Evolutionary conservation across 1,140 invertebrate genomes (phyloP).

Genomic region (Drosophila equinoxialis): DNA sequence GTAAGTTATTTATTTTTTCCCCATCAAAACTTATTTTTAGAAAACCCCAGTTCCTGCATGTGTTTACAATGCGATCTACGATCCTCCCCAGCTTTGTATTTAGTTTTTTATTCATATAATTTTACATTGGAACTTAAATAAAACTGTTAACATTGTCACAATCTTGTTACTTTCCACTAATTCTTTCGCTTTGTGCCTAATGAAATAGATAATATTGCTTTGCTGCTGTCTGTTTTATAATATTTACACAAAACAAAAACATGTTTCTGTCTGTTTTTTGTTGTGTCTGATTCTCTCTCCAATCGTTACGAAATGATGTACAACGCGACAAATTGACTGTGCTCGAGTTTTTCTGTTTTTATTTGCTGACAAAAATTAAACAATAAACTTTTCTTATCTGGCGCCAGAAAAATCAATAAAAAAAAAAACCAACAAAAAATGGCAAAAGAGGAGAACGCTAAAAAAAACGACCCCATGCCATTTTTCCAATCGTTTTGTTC

Average conservation of each 20-base stretch:
- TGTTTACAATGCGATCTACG: no score
- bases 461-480: not conserved
- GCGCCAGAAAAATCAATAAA: constrained; percentile 15
- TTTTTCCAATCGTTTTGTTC: not conserved
- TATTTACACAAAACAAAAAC: constrained; percentile 1
- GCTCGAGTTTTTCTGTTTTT: not conserved
- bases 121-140: no score
- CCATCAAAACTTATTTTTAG: no score
- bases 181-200: not conserved
- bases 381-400: constrained; percentile 14
- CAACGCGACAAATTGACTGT: constrained; percentile 13
- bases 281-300: not conserved
- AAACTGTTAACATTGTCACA: not conserved
- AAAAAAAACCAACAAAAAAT: constrained; percentile 2
- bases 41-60: no score
- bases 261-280: not conserved
- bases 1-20: no score
- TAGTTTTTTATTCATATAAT: no score
- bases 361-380: not conserved
- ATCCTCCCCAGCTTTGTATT: no score
- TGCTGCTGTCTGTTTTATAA: not conserved
- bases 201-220: not conserved
- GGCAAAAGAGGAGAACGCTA: not conserved
- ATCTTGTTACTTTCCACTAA: not conserved
- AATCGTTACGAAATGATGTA: not conserved